These are phyloP conservation scores for Lumbricus terrestris DNA, from an alignment of 2,888 invertebrate genomes.

Conservation along the genomic window DNA sequence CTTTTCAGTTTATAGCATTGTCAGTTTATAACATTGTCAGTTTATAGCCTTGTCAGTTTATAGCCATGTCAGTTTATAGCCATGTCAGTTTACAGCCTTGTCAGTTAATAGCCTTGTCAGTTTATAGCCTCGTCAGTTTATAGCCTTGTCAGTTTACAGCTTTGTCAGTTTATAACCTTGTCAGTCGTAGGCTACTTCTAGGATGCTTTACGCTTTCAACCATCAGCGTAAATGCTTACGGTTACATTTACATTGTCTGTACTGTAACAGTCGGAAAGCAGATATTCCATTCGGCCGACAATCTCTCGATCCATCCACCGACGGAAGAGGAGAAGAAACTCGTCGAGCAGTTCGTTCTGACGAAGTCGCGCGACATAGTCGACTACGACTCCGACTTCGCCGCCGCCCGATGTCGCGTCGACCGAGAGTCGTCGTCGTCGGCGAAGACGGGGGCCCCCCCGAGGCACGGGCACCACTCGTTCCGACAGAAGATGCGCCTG, in stretches of 20 bases:
- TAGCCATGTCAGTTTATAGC: no score
- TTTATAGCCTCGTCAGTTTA: no score
- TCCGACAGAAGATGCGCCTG: conserved; percentile 27
- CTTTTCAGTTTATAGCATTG: no score
- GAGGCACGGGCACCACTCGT: conserved; percentile 23
- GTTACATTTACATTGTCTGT: neutral
- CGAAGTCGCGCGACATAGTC: conserved; percentile 8
- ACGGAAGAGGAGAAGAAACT: conserved; percentile 29
- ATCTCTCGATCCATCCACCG: conserved; percentile 30
- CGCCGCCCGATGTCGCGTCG: conserved; percentile 14
- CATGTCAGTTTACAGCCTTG: no score
- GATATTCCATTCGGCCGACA: conserved; percentile 26
- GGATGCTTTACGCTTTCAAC: no score
- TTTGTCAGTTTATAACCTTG: no score
- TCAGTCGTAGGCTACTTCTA: no score
- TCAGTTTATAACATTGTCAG: no score
- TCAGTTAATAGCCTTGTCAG: no score
- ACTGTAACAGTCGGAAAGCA: conserved; percentile 17
- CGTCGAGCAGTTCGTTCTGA: conserved; percentile 25
- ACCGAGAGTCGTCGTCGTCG: neutral
- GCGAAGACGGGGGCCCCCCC: neutral
- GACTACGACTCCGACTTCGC: conserved; percentile 32
- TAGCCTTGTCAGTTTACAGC: no score
- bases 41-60: no score
- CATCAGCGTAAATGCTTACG: no score